These are phyloP conservation scores for Hemibagrus wyckioides DNA, from an alignment of 2,113 vertebrate species.

Conservation along the genomic window DNA sequence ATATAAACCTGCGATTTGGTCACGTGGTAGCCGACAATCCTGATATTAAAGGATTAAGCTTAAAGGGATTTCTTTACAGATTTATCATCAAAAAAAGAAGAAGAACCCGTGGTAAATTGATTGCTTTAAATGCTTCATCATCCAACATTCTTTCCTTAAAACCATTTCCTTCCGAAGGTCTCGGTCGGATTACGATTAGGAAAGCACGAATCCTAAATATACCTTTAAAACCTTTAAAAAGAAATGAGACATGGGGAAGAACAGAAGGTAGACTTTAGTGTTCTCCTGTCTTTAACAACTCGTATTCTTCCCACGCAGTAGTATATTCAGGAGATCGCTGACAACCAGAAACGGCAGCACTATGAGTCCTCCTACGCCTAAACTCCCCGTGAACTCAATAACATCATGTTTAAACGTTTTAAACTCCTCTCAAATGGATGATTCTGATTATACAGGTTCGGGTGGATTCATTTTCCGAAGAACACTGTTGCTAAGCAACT, in stretches of 20 bases:
- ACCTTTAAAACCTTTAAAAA: background rate
- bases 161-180: background rate
- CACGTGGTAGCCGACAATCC: background rate
- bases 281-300: slow-evolving; percentile 1
- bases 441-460: background rate
- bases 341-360: slow-evolving; percentile 4
- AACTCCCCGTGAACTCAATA: slow-evolving; percentile 15
- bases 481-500: slow-evolving; percentile 15
- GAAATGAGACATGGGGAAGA: background rate
- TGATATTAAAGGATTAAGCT: background rate
- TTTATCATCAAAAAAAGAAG: background rate
- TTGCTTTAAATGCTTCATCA: background rate
- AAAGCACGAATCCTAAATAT: background rate
- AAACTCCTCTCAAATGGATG: background rate
- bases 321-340: background rate
- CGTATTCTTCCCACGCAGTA: background rate
- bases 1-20: background rate
- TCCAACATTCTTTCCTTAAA: background rate
- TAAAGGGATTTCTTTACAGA: background rate
- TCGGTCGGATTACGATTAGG: background rate
- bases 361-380: background rate
- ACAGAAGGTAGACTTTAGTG: background rate
- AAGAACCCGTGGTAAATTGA: background rate
- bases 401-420: slow-evolving; percentile 7
- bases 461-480: background rate